These are phyloP conservation scores for Taenaris catops DNA, from an alignment of 2,888 invertebrate genomes.

Conservation along the genomic window DNA sequence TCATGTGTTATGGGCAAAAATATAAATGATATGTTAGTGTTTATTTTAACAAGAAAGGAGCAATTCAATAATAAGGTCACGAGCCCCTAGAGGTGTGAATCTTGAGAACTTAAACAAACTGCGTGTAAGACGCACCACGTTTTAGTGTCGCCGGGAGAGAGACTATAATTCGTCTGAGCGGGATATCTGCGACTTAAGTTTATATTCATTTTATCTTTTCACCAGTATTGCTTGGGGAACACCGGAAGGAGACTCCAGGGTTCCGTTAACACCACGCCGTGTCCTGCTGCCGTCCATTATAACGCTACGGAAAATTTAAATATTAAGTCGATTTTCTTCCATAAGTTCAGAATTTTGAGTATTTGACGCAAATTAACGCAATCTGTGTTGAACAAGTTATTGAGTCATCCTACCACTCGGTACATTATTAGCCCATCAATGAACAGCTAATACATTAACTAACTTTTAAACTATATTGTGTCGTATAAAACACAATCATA, in stretches of 20 bases:
- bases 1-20: too few species aligned
- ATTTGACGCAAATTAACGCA: too few species aligned
- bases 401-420: too few species aligned
- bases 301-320: slow-evolving; percentile 68
- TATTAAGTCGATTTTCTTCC: too few species aligned
- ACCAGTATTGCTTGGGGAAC: slow-evolving; percentile 73
- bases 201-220: slow-evolving; percentile 79
- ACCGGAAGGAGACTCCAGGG: slow-evolving; percentile 72
- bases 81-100: slow-evolving; percentile 3
- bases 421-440: too few species aligned
- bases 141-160: slow-evolving; percentile 66
- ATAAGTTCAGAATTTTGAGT: too few species aligned
- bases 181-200: slow-evolving; percentile 74
- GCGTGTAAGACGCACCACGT: slow-evolving; percentile 42
- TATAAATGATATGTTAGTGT: too few species aligned
- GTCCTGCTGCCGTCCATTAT: slow-evolving; percentile 48
- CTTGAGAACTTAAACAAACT: slow-evolving; percentile 40
- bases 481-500: too few species aligned
- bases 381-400: too few species aligned
- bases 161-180: slow-evolving; percentile 74
- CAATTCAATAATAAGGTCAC: slow-evolving; percentile 4
- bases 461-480: too few species aligned
- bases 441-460: too few species aligned
- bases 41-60: not conserved
- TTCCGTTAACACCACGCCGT: slow-evolving; percentile 68